Conservation (phyloP, 37 sponge, comb jelly and placozoan species). For the Aplysina aerophoba region DNA sequence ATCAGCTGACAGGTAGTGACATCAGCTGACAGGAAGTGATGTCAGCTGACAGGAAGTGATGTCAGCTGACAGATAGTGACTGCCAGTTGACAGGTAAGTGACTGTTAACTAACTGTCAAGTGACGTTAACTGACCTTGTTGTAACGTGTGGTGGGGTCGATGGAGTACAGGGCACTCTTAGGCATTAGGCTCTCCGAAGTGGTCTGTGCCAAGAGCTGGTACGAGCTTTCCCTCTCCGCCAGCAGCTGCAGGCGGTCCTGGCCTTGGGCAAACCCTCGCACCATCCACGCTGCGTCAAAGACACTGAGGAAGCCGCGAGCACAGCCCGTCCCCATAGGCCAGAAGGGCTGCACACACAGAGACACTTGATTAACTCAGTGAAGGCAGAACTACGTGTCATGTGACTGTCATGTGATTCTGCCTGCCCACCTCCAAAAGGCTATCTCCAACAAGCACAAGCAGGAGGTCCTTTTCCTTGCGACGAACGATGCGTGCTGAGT, state of each 20-base stretch:
- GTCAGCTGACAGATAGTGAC: no score
- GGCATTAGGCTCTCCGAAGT: conserved; percentile 78
- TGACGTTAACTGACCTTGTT: conserved; percentile 48
- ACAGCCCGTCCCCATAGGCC: conserved; percentile 96
- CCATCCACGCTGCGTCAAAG: conserved; percentile 95
- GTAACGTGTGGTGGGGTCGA: conserved; percentile 83
- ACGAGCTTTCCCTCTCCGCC: conserved; percentile 84
- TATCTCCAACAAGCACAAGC: conserved; percentile 89
- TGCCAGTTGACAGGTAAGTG: background rate
- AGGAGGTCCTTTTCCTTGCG: conserved; percentile 75
- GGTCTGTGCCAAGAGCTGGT: conserved; percentile 91
- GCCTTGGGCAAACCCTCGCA: conserved; percentile 70
- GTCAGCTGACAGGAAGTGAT: conserved; percentile 1
- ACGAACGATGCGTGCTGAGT: conserved; percentile 72
- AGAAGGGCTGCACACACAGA: conserved; percentile 97
- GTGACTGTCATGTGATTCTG: no score
- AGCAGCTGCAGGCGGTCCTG: conserved; percentile 68
- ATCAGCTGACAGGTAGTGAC: background rate
- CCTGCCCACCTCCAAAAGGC: conserved; percentile 84
- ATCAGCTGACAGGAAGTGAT: background rate
- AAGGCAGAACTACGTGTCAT: no score
- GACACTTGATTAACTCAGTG: no score
- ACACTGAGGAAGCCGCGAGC: conserved; percentile 94
- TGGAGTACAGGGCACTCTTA: conserved; percentile 74
- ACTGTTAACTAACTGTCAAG: background rate